These are phyloP conservation scores for Epinephelus fuscoguttatus DNA, from an alignment of 2,113 vertebrate species.

Conservation along the genomic window DNA sequence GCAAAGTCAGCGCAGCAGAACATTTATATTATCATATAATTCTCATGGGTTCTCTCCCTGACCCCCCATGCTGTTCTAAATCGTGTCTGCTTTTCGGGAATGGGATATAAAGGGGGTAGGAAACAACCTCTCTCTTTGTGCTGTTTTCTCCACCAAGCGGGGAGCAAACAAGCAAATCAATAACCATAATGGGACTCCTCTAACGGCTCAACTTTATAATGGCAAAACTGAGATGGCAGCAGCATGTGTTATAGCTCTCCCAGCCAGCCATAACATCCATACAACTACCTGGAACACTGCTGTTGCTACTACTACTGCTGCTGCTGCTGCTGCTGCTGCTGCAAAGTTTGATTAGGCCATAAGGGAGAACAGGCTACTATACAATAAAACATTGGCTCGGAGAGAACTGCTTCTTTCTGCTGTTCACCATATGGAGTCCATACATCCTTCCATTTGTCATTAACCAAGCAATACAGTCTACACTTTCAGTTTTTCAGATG, in stretches of 20 bases:
- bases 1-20: constrained; percentile 32
- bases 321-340: constrained; percentile 3
- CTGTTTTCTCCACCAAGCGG: constrained; percentile 60
- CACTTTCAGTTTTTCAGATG: background rate
- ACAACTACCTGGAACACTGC: constrained; percentile 38
- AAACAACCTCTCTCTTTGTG: constrained; percentile 54
- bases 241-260: constrained; percentile 63
- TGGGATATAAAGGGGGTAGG: constrained; percentile 39
- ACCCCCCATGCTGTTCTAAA: constrained; percentile 36
- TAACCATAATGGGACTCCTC: constrained; percentile 75
- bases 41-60: constrained; percentile 3
- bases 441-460: background rate
- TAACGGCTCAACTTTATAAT: constrained; percentile 74
- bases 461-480: background rate
- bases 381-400: constrained; percentile 33
- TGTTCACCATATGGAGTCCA: constrained; percentile 2
- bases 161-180: constrained; percentile 80
- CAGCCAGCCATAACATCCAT: constrained; percentile 62
- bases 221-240: constrained; percentile 68
- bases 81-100: constrained; percentile 39
- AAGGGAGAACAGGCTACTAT: constrained; percentile 52
- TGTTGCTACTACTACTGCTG: constrained; percentile 15
- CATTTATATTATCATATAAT: constrained; percentile 45
- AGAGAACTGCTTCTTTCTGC: constrained; percentile 5
- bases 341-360: constrained; percentile 66